Evolutionary conservation across 2,888 invertebrate species (phyloP), one percentile per base, ranked within the genome.

Genomic region (Noctua fimbriata): DNA sequence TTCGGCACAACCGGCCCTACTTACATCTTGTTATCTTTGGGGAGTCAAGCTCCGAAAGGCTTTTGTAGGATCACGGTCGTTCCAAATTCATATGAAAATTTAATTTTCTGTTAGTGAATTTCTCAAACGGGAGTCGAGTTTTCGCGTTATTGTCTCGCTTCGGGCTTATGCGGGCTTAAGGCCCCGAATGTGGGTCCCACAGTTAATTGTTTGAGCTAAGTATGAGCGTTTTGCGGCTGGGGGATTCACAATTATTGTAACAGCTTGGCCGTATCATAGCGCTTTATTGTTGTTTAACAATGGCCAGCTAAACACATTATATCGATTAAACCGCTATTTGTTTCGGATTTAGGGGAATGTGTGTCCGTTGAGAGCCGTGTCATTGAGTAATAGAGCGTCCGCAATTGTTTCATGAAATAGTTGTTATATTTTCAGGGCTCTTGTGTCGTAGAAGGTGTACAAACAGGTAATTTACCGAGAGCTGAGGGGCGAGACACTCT

Each of bases 401-500:
- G 24, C 63, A 73, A 65, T 73, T 65, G 32, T 65, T 75, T 74
- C 52, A 69, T 14, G 5, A 32, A 84, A 55, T 32, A 16, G 16
- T 16, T 66, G 32, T 52, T 63, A 14, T 10, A 41, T 74, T 58
- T n/a, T 41, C 32, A 36, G 49, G 1, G 24, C 74, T 41, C 2
- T 60, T 41, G n/a, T 47, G 16, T 66, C 12, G 16, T 47, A 36
- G 14, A 63, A 36, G 10, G 18, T 49, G 70, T 73, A 69, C 47
- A 41, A 71, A 73, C 12, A 24, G 28, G 28, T 69, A 41, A 65
- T 96, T 97, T 96, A 99, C 99, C 99, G 98, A 85, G 98, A 98
- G 93, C 98, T 98, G 90, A 98, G 98, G 55, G 99, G 98, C 73
- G 99, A 99, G 58, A 99, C 98, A 89, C 98, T 98, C 93, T 98